These are phyloP conservation scores for Taxidea taxus DNA, from an alignment of 2,113 vertebrate genomes.

Conservation along the genomic window DNA sequence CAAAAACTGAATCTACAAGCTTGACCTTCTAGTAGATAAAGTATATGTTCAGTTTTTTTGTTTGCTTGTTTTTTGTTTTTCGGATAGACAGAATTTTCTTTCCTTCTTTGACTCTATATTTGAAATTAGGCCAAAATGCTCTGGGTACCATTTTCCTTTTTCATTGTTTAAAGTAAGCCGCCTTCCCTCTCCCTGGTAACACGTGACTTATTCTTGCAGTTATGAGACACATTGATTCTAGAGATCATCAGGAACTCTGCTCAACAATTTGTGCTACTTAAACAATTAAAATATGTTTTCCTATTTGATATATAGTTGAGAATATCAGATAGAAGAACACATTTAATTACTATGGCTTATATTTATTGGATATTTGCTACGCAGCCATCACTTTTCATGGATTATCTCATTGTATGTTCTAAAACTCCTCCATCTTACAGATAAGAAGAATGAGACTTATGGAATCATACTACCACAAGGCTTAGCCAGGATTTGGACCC, in stretches of 20 bases:
- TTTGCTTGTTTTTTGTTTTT: background rate
- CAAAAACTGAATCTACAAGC: slow-evolving; percentile 51
- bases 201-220: slow-evolving; percentile 22
- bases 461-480: background rate
- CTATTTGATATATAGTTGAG: slow-evolving; percentile 7
- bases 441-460: background rate
- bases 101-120: background rate
- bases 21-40: slow-evolving; percentile 44
- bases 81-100: slow-evolving; percentile 3
- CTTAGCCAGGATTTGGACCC: background rate
- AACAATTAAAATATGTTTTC: slow-evolving; percentile 36
- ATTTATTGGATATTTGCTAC: background rate
- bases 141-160: slow-evolving; percentile 33
- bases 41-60: background rate
- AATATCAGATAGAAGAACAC: background rate
- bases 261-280: background rate
- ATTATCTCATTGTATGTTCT: background rate
- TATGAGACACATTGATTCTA: background rate
- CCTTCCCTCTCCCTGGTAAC: background rate
- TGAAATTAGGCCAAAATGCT: slow-evolving; percentile 36
- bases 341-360: background rate
- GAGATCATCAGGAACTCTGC: background rate
- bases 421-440: background rate
- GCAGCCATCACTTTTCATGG: background rate
- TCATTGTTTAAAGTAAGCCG: slow-evolving; percentile 34